Evolutionary conservation across 2,888 invertebrate genomes (phyloP), one percentile per base, ranked within the genome.

Genomic region (Hoplodrina blanda): DNA sequence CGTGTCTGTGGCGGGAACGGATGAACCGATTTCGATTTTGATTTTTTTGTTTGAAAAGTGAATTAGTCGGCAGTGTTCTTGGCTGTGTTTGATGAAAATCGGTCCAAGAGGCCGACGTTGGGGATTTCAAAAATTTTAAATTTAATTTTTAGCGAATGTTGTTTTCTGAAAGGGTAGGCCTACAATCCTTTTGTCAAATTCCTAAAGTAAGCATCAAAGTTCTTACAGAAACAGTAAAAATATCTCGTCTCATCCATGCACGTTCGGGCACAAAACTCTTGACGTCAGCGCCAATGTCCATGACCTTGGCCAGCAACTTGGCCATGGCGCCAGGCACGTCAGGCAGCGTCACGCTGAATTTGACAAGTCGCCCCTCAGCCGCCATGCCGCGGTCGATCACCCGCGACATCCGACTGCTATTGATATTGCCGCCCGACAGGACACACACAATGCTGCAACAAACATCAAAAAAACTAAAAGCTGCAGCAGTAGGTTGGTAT

Each of bases 201-300:
- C 25, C 25, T 25, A 25, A 37, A 8, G 37, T 37, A 37, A 37
- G 37, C 11, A 41, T 41, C 2, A 41, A 30, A 62, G 25, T 2
- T 37, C 86, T 80, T 57, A 89, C 90, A 68, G 85, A 85, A 66
- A 88, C 78, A 44, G 85, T 88, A 70, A 98, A 98, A 25, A 99
- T 97, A 90, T 99, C 98, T 4, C 97, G 96, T 72, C 97, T 97
- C 62, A 99, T 97, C 98, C 98, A 99, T 2, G 98, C 98, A 70
- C 99, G 96, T 89, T 99, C 99, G 87, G 99, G 99, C 91, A 98
- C 97, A 62, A 99, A 98, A 89, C 99, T 98, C 93, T 98, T 99
- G 78, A 99, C 98, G 54, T 97, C 97, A 0, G 98, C 98, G 0
- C 98, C 98, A 62, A 97, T 93, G 15, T 96, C 96, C 1, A 97